Conservation (phyloP, 2,797 vertebrate genomes). For the Sebastolobus altivelis region DNA sequence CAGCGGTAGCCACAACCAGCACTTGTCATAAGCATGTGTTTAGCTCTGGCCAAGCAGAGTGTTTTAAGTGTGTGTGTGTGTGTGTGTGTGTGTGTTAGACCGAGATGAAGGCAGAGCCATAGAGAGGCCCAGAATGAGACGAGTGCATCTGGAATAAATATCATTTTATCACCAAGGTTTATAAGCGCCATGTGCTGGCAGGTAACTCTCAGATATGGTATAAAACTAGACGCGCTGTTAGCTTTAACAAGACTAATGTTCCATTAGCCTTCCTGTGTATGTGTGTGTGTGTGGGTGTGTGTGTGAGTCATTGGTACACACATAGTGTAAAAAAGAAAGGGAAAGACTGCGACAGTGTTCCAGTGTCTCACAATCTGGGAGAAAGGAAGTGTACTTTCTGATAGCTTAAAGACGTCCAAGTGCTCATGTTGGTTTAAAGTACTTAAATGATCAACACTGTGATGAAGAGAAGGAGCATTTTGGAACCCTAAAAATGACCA, state of each 20-base stretch:
- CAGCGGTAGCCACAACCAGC: constrained; percentile 60
- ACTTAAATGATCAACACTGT: not conserved
- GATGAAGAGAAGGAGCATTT: not conserved
- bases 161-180: constrained; percentile 76
- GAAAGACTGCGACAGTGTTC: constrained; percentile 40
- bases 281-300: constrained; percentile 15
- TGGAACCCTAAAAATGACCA: not conserved
- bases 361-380: constrained; percentile 32
- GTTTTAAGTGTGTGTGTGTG: constrained; percentile 37
- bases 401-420: not conserved
- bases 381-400: constrained; percentile 9
- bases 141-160: constrained; percentile 80
- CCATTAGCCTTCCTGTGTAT: constrained; percentile 60
- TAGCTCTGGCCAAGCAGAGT: constrained; percentile 50
- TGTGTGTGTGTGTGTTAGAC: constrained; percentile 46
- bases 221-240: constrained; percentile 74
- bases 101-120: constrained; percentile 46
- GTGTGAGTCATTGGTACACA: not conserved
- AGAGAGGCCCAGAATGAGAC: constrained; percentile 60
- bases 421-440: not conserved
- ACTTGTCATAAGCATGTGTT: constrained; percentile 68
- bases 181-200: constrained; percentile 70
- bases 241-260: constrained; percentile 74
- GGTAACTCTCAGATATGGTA: constrained; percentile 75
- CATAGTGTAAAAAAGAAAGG: constrained; percentile 27